These are phyloP conservation scores for Ceratothoa steindachneri DNA, from an alignment of 2,888 invertebrate species.

Conservation along the genomic window DNA sequence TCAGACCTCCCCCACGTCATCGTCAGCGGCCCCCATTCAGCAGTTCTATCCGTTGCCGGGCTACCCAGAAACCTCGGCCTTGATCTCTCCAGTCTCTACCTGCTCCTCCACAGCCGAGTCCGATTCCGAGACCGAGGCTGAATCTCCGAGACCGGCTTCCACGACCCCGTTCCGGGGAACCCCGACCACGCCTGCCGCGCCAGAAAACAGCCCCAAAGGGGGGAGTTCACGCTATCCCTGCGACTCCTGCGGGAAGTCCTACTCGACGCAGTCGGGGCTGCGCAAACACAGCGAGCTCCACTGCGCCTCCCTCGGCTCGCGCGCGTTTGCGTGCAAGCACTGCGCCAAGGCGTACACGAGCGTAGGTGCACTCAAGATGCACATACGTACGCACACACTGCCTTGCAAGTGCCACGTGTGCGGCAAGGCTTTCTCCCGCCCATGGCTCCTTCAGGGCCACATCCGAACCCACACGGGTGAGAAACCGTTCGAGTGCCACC, in stretches of 20 bases:
- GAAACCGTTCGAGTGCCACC: conserved; percentile 92
- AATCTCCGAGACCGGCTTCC: background rate
- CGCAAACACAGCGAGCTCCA: conserved; percentile 95
- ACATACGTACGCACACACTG: conserved; percentile 93
- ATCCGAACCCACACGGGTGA: conserved; percentile 96
- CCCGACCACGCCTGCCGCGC: background rate
- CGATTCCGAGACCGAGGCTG: conserved; percentile 27
- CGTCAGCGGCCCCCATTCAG: background rate
- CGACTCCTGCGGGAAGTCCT: conserved; percentile 87
- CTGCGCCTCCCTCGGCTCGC: conserved; percentile 77
- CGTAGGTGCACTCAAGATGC: conserved; percentile 95
- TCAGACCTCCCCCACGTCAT: conserved; percentile 35
- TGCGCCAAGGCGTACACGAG: conserved; percentile 95
- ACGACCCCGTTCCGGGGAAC: background rate
- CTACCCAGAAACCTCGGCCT: conserved; percentile 42
- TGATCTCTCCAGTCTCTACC: conserved; percentile 44
- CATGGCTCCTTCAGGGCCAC: conserved; percentile 96
- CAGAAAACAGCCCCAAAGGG: background rate
- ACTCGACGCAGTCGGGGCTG: conserved; percentile 90
- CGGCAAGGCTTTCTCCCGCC: conserved; percentile 93
- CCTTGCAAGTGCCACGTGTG: conserved; percentile 95
- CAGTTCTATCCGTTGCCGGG: conserved; percentile 21
- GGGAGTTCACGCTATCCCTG: conserved; percentile 56
- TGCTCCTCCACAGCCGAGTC: conserved; percentile 40
- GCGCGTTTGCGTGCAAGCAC: conserved; percentile 90